Base-by-base conservation (phyloP, 64 coral and sea anemone species). In the Dendrophyllia cribrosa region DNA sequence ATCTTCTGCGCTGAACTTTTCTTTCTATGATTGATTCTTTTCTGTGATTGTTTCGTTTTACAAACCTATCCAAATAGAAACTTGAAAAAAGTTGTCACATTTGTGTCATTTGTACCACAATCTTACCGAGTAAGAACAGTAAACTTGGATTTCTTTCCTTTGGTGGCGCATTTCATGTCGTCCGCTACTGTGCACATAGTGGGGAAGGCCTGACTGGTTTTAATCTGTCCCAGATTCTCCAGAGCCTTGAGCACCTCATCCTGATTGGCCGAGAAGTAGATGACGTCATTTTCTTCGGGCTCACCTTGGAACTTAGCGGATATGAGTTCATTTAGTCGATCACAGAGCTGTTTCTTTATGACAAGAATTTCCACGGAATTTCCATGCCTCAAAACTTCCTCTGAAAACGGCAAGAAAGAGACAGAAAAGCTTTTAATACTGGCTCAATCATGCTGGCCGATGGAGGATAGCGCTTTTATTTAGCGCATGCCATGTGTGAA, bases 331-430 rank as follows among this genome's bases (percentile, higher is more conserved):
- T 96, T 96, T 5, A 99, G 64, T 85, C 97, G 88, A 50, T 99
- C 94, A 16, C 94, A 99, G 0, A 99, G 94, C 84, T 96, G 88
- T 55, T 96, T 96, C 59, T 96, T 96, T 47, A 99, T 92, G 4
- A 99, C 97, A 34, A 99, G 91, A 46, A 99, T 93, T 93, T 99
- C 97, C 51, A 96, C 94, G 48, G 94, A 92, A 51, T 99, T 99
- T 0, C 97, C 97, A 48, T 99, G 94, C 55, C 92, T 92, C 45
- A 99, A 89, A 44, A 99, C 97, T 91, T 99, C 91, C 24, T 99
- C 97, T 99, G 66, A 74, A 88, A 77, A 61, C 45, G 17, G 64
- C 11, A 53, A 20, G 5, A 6, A 56, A 56, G 12, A 56, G 12
- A 56, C 7, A 56, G 12, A 7, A 12, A 56, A 12, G 7, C 12